Base-by-base conservation (phyloP, 1,140 invertebrate genomes). In the Panulirus ornatus region DNA sequence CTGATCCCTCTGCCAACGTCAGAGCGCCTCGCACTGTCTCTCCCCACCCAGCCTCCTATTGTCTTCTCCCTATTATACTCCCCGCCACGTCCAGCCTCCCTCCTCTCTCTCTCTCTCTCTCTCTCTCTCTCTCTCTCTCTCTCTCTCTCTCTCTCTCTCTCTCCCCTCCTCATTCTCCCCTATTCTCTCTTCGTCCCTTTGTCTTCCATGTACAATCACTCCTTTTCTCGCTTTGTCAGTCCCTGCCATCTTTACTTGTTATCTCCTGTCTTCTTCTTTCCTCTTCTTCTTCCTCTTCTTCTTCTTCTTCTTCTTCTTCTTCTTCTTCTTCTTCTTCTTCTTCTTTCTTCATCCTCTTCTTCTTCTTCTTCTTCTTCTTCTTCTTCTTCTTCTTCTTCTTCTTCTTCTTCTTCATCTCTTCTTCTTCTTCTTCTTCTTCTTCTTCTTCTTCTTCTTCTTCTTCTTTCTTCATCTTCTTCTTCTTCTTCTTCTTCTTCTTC, bases 121-220 rank as follows among this genome's bases (percentile, higher is more conserved):
- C 22, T 38, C 27, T 40, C 42, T 16, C 8, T 66, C 58, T 36
- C 9, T 36, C 19, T 66, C 79, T 83, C 51, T 34, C 22, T 63
- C 79, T 8, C 54, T 38, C 38, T 66, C 38, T n/a, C 34, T 42
- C 40, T 44, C 34, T 27, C 34, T 38, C 34, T 84, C 40, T 71
- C 58, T 40, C 58, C 42, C 82, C 42, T 44, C 30, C 82, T 70
- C 40, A 40, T 34, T 38, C 38, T 84, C 36, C 22, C 54, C 54
- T 27, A 22, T 30, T 63, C n/a, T 83, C 11, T 70, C 58, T 70
- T 22, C 38, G 11, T 78, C 75, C 38, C 19, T 42, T 19, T 40
- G 11, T 78, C 19, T 47, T 11, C 16, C 47, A 19, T 40, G 16
- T 27, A 19, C 19, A 22, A 34, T 42, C 14, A 11, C 19, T 78